Conservation (phyloP, 2,113 vertebrate species). For the Diphyllodes magnificus region DNA sequence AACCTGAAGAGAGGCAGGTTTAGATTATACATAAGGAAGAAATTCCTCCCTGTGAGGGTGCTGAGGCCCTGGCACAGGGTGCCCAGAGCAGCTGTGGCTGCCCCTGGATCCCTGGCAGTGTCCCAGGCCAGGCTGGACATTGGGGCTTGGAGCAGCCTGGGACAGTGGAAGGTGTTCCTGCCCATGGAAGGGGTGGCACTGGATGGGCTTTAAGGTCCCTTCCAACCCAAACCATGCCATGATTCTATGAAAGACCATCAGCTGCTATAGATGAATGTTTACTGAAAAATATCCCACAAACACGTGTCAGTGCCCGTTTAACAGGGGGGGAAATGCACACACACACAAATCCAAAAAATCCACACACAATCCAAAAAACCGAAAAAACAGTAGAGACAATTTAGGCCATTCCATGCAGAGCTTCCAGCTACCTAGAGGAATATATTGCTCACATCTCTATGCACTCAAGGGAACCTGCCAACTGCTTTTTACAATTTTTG, state of each 20-base stretch:
- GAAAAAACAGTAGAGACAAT: background rate
- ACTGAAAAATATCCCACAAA: background rate
- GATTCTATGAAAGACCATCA: background rate
- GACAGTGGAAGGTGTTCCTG: background rate
- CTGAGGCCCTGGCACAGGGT: background rate
- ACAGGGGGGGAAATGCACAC: fast-evolving
- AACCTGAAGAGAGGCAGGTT: background rate
- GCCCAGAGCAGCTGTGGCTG: background rate
- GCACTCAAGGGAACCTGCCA: background rate
- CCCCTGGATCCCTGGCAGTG: background rate
- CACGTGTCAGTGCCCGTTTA: fast-evolving
- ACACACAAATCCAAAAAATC: too few species aligned
- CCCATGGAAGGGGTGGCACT: background rate
- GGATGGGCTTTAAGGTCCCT: background rate
- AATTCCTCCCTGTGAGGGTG: background rate
- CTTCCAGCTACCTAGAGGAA: background rate
- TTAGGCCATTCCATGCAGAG: background rate
- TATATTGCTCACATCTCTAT: fast-evolving
- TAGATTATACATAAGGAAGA: background rate
- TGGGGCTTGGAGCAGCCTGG: background rate
- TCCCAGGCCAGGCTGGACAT: background rate
- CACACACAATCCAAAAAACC: background rate
- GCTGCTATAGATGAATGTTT: background rate
- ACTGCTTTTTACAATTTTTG: background rate
- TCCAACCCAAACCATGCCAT: background rate